Base-by-base conservation (phyloP, 2,113 vertebrate genomes). In the rat (Rattus norvegicus) region DNA sequence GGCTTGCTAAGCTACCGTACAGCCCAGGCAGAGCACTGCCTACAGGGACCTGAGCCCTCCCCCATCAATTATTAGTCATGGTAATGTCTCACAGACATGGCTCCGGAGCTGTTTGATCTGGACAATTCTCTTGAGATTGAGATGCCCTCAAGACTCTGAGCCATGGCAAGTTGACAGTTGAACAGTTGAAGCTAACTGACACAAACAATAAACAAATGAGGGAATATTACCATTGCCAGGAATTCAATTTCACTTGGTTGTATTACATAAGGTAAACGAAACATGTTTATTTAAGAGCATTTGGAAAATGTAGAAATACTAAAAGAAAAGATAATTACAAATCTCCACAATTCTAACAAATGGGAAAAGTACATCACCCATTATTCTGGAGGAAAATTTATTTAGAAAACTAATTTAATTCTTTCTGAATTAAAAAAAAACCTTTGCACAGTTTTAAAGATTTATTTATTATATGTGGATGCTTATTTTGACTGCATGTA, bases 391-490 rank as follows among this genome's bases (percentile, higher is more conserved):
- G 52, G 84, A 84, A 88, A 94, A 79, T 33, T 89, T 88, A 67
- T 86, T 93, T 93, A 92, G 28, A 90, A 96, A 84, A 47, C 75
- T 30, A 95, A 86, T 96, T 88, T 96, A 72, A 7, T 93, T 95
- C 47, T 79, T 89, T 91, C 59, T 65, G 26, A 47, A 43, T 28
- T 43, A 61, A 65, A 65, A 67, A 61, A 5, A 28, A 61, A 43
- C 7, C 24, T 83, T 30, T 65, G 24, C 2, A 63, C 16, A 43
- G 30, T 85, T 85, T 85, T 3, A 47, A 47, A 81, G 10, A 65
- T 65, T 43, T 65, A 30, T 85, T 30, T 30, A 65, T 85, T 85
- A 30, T 85, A 47, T 85, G n/a, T 84, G 47, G 39, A 63, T 84
- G 26, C 14, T 26, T 63, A 14, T 65, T 85, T 65, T 85, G 59